Conservation (phyloP, 1,140 invertebrate species). For the Hyles vespertilio region DNA sequence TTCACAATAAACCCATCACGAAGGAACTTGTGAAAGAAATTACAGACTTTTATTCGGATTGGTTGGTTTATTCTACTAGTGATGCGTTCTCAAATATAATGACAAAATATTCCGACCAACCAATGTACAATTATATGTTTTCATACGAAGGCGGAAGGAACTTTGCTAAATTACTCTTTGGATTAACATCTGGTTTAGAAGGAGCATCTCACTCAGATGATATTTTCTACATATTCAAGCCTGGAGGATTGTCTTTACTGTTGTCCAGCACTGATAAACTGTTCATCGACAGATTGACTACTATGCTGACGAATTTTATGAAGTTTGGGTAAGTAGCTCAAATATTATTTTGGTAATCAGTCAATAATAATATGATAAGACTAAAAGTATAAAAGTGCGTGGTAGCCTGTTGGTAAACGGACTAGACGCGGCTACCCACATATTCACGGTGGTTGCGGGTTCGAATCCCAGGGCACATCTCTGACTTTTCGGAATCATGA, state of each 20-base stretch:
- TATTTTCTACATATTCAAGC: conserved; percentile 61
- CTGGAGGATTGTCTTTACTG: conserved; percentile 40
- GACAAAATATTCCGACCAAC: conserved; percentile 32
- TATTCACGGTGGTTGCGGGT: too few relatives aligned
- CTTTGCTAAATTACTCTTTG: conserved; percentile 37
- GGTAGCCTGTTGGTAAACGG: too few relatives aligned
- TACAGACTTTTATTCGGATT: conserved; percentile 52
- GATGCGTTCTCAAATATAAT: conserved; percentile 46
- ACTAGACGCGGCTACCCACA: too few relatives aligned
- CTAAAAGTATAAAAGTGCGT: too few relatives aligned
- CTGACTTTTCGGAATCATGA: too few relatives aligned
- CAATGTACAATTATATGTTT: conserved; percentile 56
- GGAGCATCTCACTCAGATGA: conserved; percentile 57
- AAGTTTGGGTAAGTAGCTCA: conserved; percentile 47
- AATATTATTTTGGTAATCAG: neutral
- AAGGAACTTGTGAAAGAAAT: conserved; percentile 24
- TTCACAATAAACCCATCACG: conserved; percentile 34
- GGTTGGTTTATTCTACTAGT: conserved; percentile 43
- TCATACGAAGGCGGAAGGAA: conserved; percentile 49
- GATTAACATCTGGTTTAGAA: conserved; percentile 15
- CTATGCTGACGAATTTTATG: conserved; percentile 59
- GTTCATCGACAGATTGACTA: conserved; percentile 45
- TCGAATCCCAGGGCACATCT: too few relatives aligned
- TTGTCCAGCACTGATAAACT: conserved; percentile 32
- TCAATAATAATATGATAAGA: neutral